Evolutionary conservation across 2,797 vertebrate species (phyloP), one percentile per base, ranked within the genome.

Genomic region (Menidia menidia): DNA sequence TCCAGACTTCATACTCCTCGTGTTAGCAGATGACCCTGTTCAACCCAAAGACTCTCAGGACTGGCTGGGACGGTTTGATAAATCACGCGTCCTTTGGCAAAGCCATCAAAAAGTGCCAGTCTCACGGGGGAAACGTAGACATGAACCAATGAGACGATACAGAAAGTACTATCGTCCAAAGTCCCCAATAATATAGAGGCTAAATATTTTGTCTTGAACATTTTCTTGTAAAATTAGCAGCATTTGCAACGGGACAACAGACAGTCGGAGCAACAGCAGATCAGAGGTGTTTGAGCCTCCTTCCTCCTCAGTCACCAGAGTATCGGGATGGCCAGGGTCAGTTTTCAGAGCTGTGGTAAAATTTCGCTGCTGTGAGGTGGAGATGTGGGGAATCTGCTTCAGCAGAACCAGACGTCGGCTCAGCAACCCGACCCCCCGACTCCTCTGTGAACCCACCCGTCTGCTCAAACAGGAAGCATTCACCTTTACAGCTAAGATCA

Each of bases 361-460:
- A 87, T 80, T 74, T 77, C 61, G 83, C 83, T 85, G 88, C 83
- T 18, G 79, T 92, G 90, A 89, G 87, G 91, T 85, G 88, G 88
- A 86, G 88, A 90, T 80, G 77, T 85, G 87, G 89, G 80, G 88
- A 91, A 89, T 91, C 89, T 89, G 82, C 88, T 89, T 90, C 89
- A 92, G 73, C 84, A 90, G 86, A 91, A 90, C 88, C 91, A 92
- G 91, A 91, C 92, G 81, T 83, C 15, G 76, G 62, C 85, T 62
- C 67, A 88, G 90, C 88, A 91, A 92, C 85, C 82, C 68, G 81
- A 92, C 84, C 86, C 87, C 83, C 82, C 88, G 89, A 92, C 91
- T 92, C 80, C 77, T 90, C 5, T 12, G 77, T 92, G 92, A 93
- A 90, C 92, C 87, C 88, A 39, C 56, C 71, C 42, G 88, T 90